Percentiles rank a stretch among this genome's conserved stretches.
These are phyloP conservation scores for Grammomys dolichurus DNA, from an alignment of 2,113 vertebrate genomes.

Conservation along the genomic window DNA sequence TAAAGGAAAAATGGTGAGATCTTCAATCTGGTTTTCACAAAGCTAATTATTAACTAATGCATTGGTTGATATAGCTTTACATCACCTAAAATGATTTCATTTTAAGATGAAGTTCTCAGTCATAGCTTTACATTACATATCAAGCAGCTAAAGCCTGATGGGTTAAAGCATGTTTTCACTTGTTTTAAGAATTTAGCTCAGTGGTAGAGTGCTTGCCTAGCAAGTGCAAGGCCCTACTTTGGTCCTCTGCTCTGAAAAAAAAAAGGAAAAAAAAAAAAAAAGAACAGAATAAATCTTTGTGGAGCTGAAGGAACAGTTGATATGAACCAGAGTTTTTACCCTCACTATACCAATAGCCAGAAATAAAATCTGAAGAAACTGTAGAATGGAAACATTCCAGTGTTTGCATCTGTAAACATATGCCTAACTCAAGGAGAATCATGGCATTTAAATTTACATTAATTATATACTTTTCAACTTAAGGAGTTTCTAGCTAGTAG, in stretches of 20 bases:
- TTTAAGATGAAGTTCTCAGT: not conserved
- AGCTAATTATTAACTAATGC: slow-evolving; percentile 8
- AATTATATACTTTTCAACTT: not conserved
- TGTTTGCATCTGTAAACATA: not conserved
- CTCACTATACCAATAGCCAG: not conserved
- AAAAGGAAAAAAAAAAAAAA: too few relatives aligned
- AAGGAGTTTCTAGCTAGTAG: not conserved
- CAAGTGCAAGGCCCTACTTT: too few relatives aligned
- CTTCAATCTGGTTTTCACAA: not conserved
- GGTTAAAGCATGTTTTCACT: not conserved
- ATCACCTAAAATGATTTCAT: slow-evolving; percentile 4
- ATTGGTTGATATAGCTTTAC: not conserved
- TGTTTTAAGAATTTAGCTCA: slow-evolving; percentile 14
- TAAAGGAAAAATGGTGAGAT: not conserved
- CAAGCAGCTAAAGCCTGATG: not conserved
- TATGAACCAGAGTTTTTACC: not conserved
- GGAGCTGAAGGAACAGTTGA: not conserved
- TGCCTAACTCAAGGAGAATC: not conserved
- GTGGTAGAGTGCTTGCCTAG: too few relatives aligned
- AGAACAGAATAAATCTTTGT: slow-evolving; percentile 29
- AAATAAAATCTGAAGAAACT: not conserved
- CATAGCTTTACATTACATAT: slow-evolving; percentile 30
- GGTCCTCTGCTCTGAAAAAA: too few relatives aligned
- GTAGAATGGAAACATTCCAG: not conserved
- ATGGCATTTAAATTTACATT: not conserved